Evolutionary conservation across 2,888 invertebrate species (phyloP).

Genomic region (Stenotaenia linearis): DNA sequence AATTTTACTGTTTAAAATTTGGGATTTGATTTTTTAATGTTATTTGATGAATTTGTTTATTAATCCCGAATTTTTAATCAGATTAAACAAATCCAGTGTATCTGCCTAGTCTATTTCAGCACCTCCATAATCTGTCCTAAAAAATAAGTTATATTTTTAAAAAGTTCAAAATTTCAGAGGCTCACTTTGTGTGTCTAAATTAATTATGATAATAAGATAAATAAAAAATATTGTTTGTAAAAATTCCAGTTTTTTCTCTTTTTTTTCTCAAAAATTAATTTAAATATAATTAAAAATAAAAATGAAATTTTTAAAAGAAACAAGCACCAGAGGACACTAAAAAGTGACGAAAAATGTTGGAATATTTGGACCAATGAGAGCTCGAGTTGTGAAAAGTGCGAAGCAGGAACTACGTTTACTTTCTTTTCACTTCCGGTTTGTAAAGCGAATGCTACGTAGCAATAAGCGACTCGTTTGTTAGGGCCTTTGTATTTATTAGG

Average conservation of each 20-base stretch:
- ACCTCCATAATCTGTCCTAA: constrained; percentile 26
- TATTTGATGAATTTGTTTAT: background rate
- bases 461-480: background rate
- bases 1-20: constrained; percentile 7
- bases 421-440: background rate
- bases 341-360: too few relatives aligned
- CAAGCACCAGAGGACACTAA: background rate
- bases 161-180: constrained; percentile 21
- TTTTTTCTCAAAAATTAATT: too few relatives aligned
- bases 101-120: constrained; percentile 23
- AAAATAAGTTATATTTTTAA: constrained; percentile 21
- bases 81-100: constrained; percentile 17
- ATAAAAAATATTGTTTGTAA: constrained; percentile 24
- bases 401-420: background rate
- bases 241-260: background rate
- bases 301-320: too few relatives aligned
- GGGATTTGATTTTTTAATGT: background rate
- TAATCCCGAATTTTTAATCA: constrained; percentile 6
- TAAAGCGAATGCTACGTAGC: background rate
- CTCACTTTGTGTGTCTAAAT: constrained; percentile 13
- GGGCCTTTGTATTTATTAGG: background rate
- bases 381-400: background rate
- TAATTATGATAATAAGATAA: constrained; percentile 9
- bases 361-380: background rate
- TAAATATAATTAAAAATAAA: too few relatives aligned